A percentile compares a stretch with the other conserved stretches of the same genome.
Conservation (phyloP, 2,113 vertebrate genomes). For the Panthera tigris region DNA sequence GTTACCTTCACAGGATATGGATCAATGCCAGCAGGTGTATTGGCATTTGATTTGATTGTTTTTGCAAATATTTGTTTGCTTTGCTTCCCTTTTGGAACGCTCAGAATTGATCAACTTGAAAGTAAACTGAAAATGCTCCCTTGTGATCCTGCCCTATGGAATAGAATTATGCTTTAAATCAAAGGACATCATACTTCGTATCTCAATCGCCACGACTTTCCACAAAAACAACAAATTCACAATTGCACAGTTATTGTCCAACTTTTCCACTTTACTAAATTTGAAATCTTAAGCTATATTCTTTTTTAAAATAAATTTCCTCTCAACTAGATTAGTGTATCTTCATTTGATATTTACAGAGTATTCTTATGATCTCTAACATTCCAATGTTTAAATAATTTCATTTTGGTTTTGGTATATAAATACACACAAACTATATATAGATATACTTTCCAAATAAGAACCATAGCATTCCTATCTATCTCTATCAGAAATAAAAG, state of each 20-base stretch:
- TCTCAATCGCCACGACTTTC: not conserved
- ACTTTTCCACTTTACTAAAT: not conserved
- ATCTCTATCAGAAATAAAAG: conserved; percentile 53
- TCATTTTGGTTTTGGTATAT: conserved; percentile 46
- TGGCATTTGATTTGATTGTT: not conserved
- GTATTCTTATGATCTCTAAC: conserved; percentile 23
- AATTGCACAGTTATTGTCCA: not conserved
- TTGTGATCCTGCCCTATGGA: not conserved
- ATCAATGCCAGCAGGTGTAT: not conserved
- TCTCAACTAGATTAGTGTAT: not conserved
- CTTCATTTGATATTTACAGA: conserved; percentile 9
- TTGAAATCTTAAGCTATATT: not conserved
- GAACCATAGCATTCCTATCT: conserved; percentile 40
- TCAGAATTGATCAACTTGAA: not conserved
- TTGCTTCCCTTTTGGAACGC: not conserved
- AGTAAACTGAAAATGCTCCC: not conserved
- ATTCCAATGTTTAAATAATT: conserved; percentile 28
- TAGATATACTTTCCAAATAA: conserved; percentile 48
- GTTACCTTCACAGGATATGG: not conserved
- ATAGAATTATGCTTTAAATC: not conserved
- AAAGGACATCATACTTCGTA: conserved; percentile 21
- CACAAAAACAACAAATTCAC: conserved; percentile 12
- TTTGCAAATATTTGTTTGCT: not conserved
- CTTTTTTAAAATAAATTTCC: not conserved
- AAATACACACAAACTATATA: conserved; percentile 2